Evolutionary conservation across 2,888 invertebrate species (phyloP), one percentile per base, ranked within the genome.

Genomic region (Chironomus tentans): DNA sequence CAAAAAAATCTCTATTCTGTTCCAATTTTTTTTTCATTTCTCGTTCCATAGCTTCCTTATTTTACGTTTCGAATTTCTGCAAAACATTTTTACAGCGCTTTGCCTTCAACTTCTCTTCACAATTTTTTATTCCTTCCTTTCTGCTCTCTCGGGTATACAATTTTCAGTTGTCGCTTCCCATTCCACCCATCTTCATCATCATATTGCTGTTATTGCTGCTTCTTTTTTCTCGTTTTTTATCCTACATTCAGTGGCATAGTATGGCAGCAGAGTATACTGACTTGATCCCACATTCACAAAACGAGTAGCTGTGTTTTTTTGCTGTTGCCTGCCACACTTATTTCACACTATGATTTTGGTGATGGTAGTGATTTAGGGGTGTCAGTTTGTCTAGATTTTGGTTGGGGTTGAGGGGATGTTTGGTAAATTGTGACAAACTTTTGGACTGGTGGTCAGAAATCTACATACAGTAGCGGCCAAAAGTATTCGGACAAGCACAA

Each of bases 141-240:
- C 50, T 38, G 7, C 56, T 18, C 15, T 56, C 56, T 56, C 56
- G 56, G 24, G n/a, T 56, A 61, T 71, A 46, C 46, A 50, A 50
- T 62, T 72, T 62, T 38, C 28, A n/a, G 61, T 62, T 72, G 61
- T 72, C 72, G 72, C 72, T 72, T 72, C 72, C 38, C 72, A 61
- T 72, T 62, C 72, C 72, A 28, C 46, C 12, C 3, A 56, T 56
- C 7, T 7, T 56, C 56, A 56, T 56, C 56, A 56, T 56, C 56
- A 56, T 56, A 56, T 56, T 56, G 18, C 56, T 15, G 15, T 18
- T 56, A 18, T 18, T 56, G 56, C 56, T 18, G 56, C 15, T 56
- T 56, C n/a, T n/a, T 18, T 56, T 18, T 18, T 56, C 18, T 56
- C 56, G n/a, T 18, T 7, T 56, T 50, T 15, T 56, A 13, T 56